Percentiles rank a stretch among this genome's conserved stretches.
phyloP scores from a whole-genome alignment of 2,113 vertebrate genomes.

The Bathybates hornii region DNA sequence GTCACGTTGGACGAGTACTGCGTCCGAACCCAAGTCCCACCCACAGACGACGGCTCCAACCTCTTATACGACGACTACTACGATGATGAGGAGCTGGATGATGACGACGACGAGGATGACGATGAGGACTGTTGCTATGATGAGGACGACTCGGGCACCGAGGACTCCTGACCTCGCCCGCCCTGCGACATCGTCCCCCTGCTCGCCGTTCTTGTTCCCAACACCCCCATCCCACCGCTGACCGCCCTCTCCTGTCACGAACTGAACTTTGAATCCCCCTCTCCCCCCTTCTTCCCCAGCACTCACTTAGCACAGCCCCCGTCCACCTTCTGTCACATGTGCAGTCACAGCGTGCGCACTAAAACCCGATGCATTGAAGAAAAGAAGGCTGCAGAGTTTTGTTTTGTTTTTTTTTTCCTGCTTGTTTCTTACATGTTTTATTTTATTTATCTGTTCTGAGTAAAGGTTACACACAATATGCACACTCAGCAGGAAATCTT shows the following conservation, averaged over 20 bases:
- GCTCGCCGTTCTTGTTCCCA: not conserved
- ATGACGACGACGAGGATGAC: conserved; percentile 74
- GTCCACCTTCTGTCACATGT: not conserved
- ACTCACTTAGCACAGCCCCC: conserved; percentile 1
- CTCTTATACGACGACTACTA: conserved; percentile 94
- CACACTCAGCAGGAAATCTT: not conserved
- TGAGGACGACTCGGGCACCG: conserved; percentile 84
- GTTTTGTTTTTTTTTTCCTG: not conserved
- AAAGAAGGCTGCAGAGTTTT: conserved; percentile 22
- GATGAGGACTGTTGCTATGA: conserved; percentile 83
- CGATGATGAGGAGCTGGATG: conserved; percentile 83
- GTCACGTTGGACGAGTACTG: conserved; percentile 93
- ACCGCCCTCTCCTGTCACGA: not conserved
- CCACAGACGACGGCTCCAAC: conserved; percentile 86
- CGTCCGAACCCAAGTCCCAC: conserved; percentile 84
- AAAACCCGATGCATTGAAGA: conserved; percentile 31
- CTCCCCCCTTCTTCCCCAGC: not conserved
- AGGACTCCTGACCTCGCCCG: conserved; percentile 82
- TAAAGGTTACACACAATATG: conserved; percentile 6
- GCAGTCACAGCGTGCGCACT: conserved; percentile 32
- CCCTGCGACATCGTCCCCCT: not conserved
- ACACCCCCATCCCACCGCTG: not conserved
- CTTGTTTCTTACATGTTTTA: not conserved
- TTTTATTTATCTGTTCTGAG: not conserved
- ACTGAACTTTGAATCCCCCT: conserved; percentile 34